phyloP scores from a whole-genome alignment of 2,797 vertebrate species.

The Tenualosa ilisha region DNA sequence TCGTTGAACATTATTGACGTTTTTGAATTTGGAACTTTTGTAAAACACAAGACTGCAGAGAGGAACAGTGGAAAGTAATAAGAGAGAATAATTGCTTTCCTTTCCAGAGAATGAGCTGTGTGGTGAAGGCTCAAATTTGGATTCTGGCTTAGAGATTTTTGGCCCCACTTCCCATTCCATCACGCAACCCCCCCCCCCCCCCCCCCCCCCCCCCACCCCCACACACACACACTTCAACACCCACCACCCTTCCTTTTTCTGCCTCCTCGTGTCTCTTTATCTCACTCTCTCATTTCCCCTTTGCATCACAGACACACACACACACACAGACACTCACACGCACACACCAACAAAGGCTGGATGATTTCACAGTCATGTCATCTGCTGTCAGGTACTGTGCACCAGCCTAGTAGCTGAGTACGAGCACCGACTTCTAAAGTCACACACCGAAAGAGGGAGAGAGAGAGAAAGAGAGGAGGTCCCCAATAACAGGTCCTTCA shows the following conservation, averaged over 20 bases:
- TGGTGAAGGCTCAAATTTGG: neutral
- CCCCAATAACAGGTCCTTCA: slow-evolving; percentile 2
- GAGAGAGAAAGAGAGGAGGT: neutral
- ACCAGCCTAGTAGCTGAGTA: neutral
- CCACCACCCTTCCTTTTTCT: neutral
- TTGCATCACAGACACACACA: neutral
- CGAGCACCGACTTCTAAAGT: neutral
- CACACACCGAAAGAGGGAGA: neutral
- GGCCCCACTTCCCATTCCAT: neutral
- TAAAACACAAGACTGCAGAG: neutral
- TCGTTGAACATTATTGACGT: neutral
- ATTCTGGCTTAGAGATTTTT: neutral
- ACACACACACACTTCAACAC: neutral
- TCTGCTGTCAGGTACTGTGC: neutral
- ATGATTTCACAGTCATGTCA: slow-evolving; percentile 2
- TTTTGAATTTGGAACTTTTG: neutral
- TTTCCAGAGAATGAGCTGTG: neutral
- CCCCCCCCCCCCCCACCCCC: too few species aligned
- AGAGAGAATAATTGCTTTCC: neutral
- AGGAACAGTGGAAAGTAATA: neutral
- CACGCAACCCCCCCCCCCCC: neutral
- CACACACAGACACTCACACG: neutral
- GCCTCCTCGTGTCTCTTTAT: too few species aligned
- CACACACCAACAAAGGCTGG: neutral
- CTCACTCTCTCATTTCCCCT: neutral